phyloP scores from a whole-genome alignment of 1,140 invertebrate genomes.

The Augochlora pura region DNA sequence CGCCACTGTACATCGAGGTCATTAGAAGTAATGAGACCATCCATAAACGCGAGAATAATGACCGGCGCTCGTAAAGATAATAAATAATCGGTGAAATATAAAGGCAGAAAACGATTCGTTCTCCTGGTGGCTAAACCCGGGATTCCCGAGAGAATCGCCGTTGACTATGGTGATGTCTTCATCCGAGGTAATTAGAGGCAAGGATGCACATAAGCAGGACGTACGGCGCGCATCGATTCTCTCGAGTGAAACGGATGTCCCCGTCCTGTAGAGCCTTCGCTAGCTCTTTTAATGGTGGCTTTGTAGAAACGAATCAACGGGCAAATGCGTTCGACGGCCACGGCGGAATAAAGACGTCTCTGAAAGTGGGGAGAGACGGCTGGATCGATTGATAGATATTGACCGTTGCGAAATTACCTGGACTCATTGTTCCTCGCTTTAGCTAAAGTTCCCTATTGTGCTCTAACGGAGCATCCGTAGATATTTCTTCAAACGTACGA shows the following conservation, averaged over 20 bases:
- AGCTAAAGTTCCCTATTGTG: not conserved
- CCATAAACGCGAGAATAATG: constrained; percentile 57
- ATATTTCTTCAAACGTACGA: no score
- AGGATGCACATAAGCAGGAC: constrained; percentile 60
- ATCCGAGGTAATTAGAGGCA: constrained; percentile 65
- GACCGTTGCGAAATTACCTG: not conserved
- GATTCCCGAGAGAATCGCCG: constrained; percentile 11
- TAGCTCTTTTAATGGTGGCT: not conserved
- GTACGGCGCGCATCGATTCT: constrained; percentile 43
- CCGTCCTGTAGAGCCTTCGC: constrained; percentile 31
- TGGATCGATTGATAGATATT: constrained; percentile 7
- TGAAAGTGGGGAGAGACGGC: not conserved
- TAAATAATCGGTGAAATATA: constrained; percentile 63
- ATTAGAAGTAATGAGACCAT: constrained; percentile 54
- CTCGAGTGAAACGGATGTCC: constrained; percentile 57
- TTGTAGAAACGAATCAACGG: constrained; percentile 4
- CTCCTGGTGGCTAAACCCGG: constrained; percentile 10
- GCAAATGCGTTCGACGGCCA: not conserved
- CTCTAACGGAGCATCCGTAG: not conserved
- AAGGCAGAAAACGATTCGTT: constrained; percentile 55
- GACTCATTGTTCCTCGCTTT: not conserved
- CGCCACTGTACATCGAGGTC: constrained; percentile 15
- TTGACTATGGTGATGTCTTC: constrained; percentile 59
- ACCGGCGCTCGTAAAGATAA: constrained; percentile 47
- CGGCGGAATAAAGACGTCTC: constrained; percentile 24